These are phyloP conservation scores for Cotesia typhae DNA, from an alignment of 1,140 invertebrate genomes.

Conservation along the genomic window DNA sequence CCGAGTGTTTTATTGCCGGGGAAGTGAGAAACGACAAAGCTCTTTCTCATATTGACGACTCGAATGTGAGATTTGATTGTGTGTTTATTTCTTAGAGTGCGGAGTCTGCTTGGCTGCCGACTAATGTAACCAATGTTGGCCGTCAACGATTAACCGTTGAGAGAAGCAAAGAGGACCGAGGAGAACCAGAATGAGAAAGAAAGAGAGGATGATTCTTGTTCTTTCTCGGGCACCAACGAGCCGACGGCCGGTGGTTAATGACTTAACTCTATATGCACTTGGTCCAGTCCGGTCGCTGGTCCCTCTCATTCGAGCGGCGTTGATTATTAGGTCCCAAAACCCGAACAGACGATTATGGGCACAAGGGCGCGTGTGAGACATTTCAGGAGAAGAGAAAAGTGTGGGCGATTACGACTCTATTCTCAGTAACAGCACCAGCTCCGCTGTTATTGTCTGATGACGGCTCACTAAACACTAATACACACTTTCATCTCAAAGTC, in stretches of 20 bases:
- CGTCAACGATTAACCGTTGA: not conserved
- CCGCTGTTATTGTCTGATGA: too few relatives aligned
- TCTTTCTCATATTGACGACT: constrained; percentile 36
- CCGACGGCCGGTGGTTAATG: constrained; percentile 55
- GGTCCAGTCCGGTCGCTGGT: constrained; percentile 39
- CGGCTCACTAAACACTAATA: too few relatives aligned
- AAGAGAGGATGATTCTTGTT: constrained; percentile 2
- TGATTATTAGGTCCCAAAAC: constrained; percentile 28
- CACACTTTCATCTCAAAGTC: too few relatives aligned
- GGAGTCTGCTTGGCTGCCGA: constrained; percentile 18
- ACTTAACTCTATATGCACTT: constrained; percentile 57
- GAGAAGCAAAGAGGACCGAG: not conserved
- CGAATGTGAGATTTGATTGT: constrained; percentile 35
- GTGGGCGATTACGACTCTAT: constrained; percentile 17
- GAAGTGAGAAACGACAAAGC: constrained; percentile 43
- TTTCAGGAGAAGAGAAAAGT: constrained; percentile 26
- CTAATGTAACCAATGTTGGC: too few relatives aligned
- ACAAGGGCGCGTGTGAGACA: constrained; percentile 28
- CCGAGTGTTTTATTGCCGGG: constrained; percentile 39
- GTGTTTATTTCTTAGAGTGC: not conserved
- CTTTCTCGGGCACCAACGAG: constrained; percentile 50
- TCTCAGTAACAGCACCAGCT: not conserved
- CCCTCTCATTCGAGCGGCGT: too few relatives aligned
- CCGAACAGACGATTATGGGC: constrained; percentile 17
- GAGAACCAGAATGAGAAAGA: constrained; percentile 15